phyloP scores from a whole-genome alignment of 2,113 vertebrate genomes.

The Cyphomyrus plagiostoma region DNA sequence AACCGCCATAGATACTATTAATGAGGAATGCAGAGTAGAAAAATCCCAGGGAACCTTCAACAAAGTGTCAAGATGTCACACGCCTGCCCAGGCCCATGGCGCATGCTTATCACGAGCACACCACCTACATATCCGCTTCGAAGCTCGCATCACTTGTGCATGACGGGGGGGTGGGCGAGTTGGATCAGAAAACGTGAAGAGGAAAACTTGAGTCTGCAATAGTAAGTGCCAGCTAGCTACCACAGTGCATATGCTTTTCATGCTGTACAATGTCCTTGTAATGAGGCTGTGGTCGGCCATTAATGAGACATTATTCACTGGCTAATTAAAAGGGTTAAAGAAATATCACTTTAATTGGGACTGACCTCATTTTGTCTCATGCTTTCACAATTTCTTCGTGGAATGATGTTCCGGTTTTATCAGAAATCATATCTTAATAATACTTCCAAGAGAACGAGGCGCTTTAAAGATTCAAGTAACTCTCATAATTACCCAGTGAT shows the following conservation, averaged over 20 bases:
- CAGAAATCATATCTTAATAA: neutral
- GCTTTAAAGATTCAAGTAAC: conserved; percentile 23
- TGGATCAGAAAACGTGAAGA: neutral
- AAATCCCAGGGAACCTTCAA: neutral
- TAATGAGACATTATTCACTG: conserved; percentile 19
- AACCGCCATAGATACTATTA: neutral
- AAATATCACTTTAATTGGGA: conserved; percentile 12
- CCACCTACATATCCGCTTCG: neutral
- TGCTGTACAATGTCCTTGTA: neutral
- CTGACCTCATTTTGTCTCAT: conserved; percentile 12
- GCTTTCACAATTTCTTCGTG: neutral
- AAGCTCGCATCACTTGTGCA: neutral
- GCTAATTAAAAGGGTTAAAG: neutral
- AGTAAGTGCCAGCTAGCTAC: neutral
- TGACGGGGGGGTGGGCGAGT: neutral
- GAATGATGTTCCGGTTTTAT: neutral
- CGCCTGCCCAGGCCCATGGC: neutral
- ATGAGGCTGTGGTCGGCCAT: neutral
- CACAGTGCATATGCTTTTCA: neutral
- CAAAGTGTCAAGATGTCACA: neutral
- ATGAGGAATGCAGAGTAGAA: neutral
- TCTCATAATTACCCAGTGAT: conserved; percentile 43
- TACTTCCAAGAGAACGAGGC: neutral
- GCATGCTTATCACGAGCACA: neutral
- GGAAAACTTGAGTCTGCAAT: neutral